Base-by-base conservation (phyloP, 2,888 invertebrate genomes). In the Suillia variegata region DNA sequence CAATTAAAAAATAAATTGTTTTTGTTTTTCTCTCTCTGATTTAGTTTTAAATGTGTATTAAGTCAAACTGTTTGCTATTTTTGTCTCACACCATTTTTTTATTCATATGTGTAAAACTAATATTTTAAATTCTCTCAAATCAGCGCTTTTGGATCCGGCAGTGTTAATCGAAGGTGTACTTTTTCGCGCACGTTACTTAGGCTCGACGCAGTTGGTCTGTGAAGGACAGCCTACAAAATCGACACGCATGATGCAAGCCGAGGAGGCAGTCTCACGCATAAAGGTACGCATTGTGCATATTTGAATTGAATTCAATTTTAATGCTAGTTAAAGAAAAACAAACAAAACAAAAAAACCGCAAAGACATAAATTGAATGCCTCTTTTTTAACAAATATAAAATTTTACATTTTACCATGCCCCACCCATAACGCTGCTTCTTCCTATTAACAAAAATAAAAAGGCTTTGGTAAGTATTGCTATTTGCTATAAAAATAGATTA, bases 211-310 rank as follows among this genome's bases (percentile, higher is more conserved):
- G 82, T 87, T 99, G 62, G 95, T 97, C 10, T 98, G 98, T 79
- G 98, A 99, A 80, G 98, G 98, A 0, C 96, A 98, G 77, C 98
- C 98, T 1, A 98, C 98, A 0, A 99, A 99, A 83, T 95, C 97
- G 2, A 97, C 98, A 18, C 86, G 99, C 67, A 99, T 99, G 99
- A 93, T 98, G 87, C 99, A 99, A 82, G 99, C 99, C 1, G 99
- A 99, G 84, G 99, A 99, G 83, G 99, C 99, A 0, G 99, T 99
- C 1, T 97, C 98, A 31, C 89, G 98, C 80, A 99, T 99, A 77
- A 99, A 99, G 96, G 98, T 98, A 13, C 12, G 38, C 82, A 68
- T 70, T 51, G 20, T 26, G 5, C 6, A 31, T 8, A 8, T 31
- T 31, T 31, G 12, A 31, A 31, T 31, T 31, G 31, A 38, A 58